These are phyloP conservation scores for Chrysocyon brachyurus DNA, from an alignment of 2,797 vertebrate species.

Conservation along the genomic window DNA sequence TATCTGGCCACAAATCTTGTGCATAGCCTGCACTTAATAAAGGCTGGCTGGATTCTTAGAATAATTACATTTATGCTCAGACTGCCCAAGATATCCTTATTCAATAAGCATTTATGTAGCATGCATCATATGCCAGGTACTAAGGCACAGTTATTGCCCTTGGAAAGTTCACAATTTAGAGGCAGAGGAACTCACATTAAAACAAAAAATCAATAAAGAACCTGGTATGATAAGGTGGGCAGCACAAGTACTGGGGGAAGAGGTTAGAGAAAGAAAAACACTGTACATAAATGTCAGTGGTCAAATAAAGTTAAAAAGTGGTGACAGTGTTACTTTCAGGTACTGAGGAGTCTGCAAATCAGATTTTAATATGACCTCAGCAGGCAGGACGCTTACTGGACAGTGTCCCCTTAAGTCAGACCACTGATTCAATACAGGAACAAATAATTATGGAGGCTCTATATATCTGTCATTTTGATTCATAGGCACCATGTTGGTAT, in stretches of 20 bases:
- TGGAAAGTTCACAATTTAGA: conserved; percentile 22
- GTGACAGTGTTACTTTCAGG: not conserved
- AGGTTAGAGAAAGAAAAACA: not conserved
- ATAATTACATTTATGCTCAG: conserved; percentile 1
- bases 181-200: conserved; percentile 22
- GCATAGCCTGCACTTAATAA: not conserved
- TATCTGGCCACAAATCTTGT: not conserved
- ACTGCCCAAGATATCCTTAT: not conserved
- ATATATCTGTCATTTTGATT: conserved; percentile 41
- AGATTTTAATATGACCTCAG: conserved; percentile 12
- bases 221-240: not conserved
- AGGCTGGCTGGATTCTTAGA: not conserved
- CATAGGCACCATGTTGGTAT: not conserved
- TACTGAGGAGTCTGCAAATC: conserved; percentile 16
- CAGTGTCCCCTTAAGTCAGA: conserved; percentile 9
- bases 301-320: conserved; percentile 29
- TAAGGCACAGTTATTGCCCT: not conserved
- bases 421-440: conserved; percentile 1
- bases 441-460: conserved; percentile 59
- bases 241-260: not conserved
- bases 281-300: not conserved
- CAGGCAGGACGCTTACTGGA: not conserved
- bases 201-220: not conserved
- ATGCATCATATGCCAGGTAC: not conserved
- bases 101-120: conserved; percentile 48